Evolutionary conservation across 1,140 invertebrate species (phyloP), one percentile per base, ranked within the genome.

Genomic region (Solen grandis): DNA sequence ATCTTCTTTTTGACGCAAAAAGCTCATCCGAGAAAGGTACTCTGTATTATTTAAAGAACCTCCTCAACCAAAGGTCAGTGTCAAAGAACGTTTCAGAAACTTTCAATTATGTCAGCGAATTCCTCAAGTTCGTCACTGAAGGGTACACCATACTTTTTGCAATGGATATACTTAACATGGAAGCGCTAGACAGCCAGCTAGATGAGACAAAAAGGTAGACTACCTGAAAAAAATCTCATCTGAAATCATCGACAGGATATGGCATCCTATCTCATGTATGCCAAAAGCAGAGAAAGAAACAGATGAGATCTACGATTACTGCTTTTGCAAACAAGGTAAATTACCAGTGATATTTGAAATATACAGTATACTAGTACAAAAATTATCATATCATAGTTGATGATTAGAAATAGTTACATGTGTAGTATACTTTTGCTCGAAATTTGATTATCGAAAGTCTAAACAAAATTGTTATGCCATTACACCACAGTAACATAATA

Each of bases 21-120:
- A 60, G 55, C 31, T 55, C 57, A 19, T 16, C n/a, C 10, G 72
- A 74, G 16, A 59, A 60, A 27, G 72, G 72, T 29, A 74, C 72
- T 27, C 29, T 74, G n/a, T 74, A 46, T 29, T 59, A 74, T 19
- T 46, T 74, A 29, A 59, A 46, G 31, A 59, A 59, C 55, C 10
- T 59, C 55, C 22, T 59, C 10, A 60, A 60, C 59, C 59, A 60
- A 1, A 19, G 59, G 2, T 60, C 59, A 29, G 59, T 60, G 19
- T 29, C 59, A 27, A n/a, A 29, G 19, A 60, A 60, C 2, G 59
- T 60, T 14, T 60, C 59, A 19, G 59, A 60, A 60, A 29, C 59
- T 2, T 60, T 60, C 59, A 60, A 60, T 29, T 60, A 60, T 60
- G 59, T 60, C 16, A 29, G 25, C 1, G 59, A 60, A 29, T 60